These are phyloP conservation scores for Trogon surrucura DNA, from an alignment of 2,113 vertebrate genomes.

Conservation along the genomic window DNA sequence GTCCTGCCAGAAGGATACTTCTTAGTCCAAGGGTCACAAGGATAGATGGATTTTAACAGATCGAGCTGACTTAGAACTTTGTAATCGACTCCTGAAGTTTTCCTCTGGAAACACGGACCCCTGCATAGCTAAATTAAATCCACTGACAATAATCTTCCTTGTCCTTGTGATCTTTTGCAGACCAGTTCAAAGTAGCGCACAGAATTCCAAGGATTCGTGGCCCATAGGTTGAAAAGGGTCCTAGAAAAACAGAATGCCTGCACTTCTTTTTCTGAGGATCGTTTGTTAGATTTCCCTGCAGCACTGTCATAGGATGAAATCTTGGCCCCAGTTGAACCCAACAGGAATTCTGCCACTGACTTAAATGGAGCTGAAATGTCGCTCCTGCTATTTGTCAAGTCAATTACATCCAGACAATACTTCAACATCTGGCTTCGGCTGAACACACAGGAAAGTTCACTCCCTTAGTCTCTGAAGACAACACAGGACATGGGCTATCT, in stretches of 20 bases:
- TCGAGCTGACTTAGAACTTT: background rate
- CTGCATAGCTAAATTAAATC: background rate
- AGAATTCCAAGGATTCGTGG: background rate
- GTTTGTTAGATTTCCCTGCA: background rate
- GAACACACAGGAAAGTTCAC: slow-evolving; percentile 5
- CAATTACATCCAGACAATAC: slow-evolving; percentile 56
- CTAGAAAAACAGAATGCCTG: slow-evolving; percentile 19
- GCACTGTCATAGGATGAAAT: slow-evolving; percentile 14
- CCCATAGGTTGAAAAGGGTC: background rate
- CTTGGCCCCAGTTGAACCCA: slow-evolving; percentile 47
- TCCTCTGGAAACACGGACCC: background rate
- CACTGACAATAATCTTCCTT: background rate
- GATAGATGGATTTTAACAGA: background rate
- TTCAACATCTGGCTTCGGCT: slow-evolving; percentile 52
- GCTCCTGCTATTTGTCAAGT: slow-evolving; percentile 55
- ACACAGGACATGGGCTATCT: background rate
- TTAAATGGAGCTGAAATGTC: slow-evolving; percentile 61
- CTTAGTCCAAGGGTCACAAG: background rate
- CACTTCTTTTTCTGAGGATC: slow-evolving; percentile 2
- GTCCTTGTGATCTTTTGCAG: background rate
- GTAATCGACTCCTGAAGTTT: background rate
- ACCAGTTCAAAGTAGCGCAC: background rate
- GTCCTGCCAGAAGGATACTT: background rate
- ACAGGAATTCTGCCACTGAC: slow-evolving; percentile 45
- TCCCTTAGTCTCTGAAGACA: slow-evolving; percentile 16